These are phyloP conservation scores for Eupithecia subumbrata DNA, from an alignment of 2,888 invertebrate species.

Conservation along the genomic window DNA sequence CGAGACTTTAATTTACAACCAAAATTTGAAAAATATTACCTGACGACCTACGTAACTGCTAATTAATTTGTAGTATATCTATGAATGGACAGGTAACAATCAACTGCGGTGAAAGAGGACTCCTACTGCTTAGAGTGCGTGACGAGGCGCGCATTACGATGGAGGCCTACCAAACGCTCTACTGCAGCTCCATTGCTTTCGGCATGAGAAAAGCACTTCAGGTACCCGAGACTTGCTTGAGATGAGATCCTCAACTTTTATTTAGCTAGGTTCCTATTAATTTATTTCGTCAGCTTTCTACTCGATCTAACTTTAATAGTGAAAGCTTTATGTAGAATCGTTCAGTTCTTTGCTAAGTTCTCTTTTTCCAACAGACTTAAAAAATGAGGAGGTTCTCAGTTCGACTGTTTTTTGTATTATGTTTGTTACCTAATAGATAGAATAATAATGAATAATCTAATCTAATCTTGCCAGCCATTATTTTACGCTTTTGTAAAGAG, in stretches of 20 bases:
- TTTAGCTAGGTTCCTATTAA: not conserved
- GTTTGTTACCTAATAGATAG: too few species aligned
- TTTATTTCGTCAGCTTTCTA: not conserved
- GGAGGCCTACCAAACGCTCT: constrained; percentile 97
- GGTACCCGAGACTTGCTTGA: constrained; percentile 63
- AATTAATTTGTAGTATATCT: not conserved
- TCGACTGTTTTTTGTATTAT: not conserved
- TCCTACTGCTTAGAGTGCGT: constrained; percentile 94
- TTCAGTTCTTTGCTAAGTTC: not conserved
- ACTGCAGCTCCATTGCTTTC: constrained; percentile 98
- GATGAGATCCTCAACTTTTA: not conserved
- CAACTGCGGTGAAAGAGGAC: constrained; percentile 97
- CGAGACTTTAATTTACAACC: too few species aligned
- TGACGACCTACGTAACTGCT: not conserved
- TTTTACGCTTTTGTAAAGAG: too few species aligned
- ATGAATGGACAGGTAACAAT: constrained; percentile 92
- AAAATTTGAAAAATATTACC: too few species aligned
- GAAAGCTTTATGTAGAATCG: too few species aligned
- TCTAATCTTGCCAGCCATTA: not conserved
- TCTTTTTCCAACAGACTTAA: constrained; percentile 17
- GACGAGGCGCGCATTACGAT: constrained; percentile 99
- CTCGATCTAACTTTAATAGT: too few species aligned
- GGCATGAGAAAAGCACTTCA: constrained; percentile 99
- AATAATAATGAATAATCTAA: too few species aligned
- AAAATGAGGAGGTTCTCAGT: too few species aligned